These are phyloP conservation scores for Bombylius major DNA, from an alignment of 2,888 invertebrate genomes.

Conservation along the genomic window DNA sequence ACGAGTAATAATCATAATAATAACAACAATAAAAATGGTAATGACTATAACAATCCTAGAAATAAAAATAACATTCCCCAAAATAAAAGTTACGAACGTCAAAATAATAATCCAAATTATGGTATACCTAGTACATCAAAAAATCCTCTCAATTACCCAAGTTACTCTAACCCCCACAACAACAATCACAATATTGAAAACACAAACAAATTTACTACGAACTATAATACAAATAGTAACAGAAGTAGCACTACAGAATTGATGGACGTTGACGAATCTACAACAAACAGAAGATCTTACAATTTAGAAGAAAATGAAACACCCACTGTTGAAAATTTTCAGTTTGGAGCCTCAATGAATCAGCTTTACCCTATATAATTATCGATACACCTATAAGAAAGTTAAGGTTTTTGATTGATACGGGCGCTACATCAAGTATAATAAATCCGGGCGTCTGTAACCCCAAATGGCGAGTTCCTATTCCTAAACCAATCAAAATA, in stretches of 20 bases:
- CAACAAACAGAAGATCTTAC: neutral
- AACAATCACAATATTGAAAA: neutral
- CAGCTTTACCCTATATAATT: neutral
- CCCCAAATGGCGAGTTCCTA: neutral
- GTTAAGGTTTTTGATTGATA: neutral
- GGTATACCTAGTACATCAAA: no score
- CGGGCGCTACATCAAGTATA: neutral
- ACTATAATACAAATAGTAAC: neutral
- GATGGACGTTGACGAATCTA: slow-evolving; percentile 1
- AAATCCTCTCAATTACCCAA: no score
- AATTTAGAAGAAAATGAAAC: no score
- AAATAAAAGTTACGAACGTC: no score
- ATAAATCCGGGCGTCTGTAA: slow-evolving; percentile 1
- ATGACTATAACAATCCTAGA: no score
- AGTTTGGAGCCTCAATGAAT: neutral
- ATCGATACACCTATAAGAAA: neutral
- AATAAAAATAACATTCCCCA: no score
- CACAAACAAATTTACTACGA: neutral
- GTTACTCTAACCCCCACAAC: neutral
- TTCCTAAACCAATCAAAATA: no score
- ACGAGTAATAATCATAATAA: no score
- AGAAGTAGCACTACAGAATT: neutral
- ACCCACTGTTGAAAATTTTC: neutral
- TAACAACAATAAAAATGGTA: no score
- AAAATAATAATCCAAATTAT: no score